phyloP scores from a whole-genome alignment of 2,888 invertebrate genomes.

The Cenopis cana region DNA sequence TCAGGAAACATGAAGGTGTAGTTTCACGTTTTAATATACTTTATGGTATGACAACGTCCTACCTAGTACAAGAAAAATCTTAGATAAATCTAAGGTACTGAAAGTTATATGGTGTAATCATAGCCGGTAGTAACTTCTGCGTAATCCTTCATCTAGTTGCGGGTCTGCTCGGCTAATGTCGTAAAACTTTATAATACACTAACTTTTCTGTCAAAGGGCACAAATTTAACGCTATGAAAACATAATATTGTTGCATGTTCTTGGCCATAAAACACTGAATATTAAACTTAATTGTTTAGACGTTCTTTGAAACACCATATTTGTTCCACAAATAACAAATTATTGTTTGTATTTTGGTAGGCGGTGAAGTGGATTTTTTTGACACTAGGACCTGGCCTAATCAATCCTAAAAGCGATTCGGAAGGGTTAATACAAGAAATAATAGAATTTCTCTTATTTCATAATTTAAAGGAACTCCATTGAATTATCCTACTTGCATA shows the following conservation, averaged over 20 bases:
- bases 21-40: background rate
- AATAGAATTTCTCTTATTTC: no score
- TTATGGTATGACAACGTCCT: background rate
- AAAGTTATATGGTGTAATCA: conserved; percentile 31
- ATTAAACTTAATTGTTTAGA: background rate
- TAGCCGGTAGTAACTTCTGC: conserved; percentile 22
- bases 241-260: conserved; percentile 12
- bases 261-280: background rate
- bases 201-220: conserved; percentile 28
- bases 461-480: no score
- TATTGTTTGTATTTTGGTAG: background rate
- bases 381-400: no score
- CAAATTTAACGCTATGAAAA: conserved; percentile 16
- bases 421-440: no score
- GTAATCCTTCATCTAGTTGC: conserved; percentile 39
- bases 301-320: background rate
- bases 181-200: conserved; percentile 35
- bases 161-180: conserved; percentile 25
- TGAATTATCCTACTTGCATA: no score
- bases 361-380: no score
- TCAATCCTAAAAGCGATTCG: no score
- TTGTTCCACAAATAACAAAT: background rate
- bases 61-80: background rate
- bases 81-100: conserved; percentile 13
- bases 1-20: no score